Conservation (phyloP, 2,888 invertebrate genomes). For the Anoplius nigerrimus region DNA sequence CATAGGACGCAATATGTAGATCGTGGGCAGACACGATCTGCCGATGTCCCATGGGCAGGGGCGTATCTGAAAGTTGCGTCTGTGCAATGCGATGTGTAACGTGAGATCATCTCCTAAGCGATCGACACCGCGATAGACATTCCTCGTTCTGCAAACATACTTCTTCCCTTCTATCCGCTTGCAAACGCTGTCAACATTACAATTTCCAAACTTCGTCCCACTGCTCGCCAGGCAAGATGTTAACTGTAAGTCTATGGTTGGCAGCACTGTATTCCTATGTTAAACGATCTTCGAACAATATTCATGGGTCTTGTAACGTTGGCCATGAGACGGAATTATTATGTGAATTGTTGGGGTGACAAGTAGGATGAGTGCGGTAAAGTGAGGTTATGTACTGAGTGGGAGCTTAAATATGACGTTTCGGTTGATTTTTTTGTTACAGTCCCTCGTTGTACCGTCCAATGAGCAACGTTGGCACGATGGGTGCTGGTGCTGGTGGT, state of each 20-base stretch:
- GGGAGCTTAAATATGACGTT: neutral
- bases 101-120: constrained; percentile 2
- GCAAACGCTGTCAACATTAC: too few relatives aligned
- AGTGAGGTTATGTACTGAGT: too few relatives aligned
- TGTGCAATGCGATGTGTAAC: constrained; percentile 17
- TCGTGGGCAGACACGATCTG: neutral
- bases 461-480: constrained; percentile 57
- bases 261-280: too few relatives aligned
- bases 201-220: too few relatives aligned
- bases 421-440: constrained; percentile 40
- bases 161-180: neutral
- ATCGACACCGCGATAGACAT: constrained; percentile 2
- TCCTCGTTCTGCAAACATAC: neutral
- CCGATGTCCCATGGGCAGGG: constrained; percentile 58
- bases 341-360: too few relatives aligned
- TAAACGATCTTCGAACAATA: too few relatives aligned
- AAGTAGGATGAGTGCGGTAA: too few relatives aligned
- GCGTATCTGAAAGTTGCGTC: constrained; percentile 40
- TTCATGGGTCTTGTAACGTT: too few relatives aligned
- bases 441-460: constrained; percentile 66
- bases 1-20: too few relatives aligned
- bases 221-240: too few relatives aligned
- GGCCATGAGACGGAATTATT: too few relatives aligned
- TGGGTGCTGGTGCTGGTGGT: constrained; percentile 44
- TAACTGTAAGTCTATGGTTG: too few relatives aligned